phyloP scores from a whole-genome alignment of 1,140 invertebrate species.

The Scaptomyza hsui region DNA sequence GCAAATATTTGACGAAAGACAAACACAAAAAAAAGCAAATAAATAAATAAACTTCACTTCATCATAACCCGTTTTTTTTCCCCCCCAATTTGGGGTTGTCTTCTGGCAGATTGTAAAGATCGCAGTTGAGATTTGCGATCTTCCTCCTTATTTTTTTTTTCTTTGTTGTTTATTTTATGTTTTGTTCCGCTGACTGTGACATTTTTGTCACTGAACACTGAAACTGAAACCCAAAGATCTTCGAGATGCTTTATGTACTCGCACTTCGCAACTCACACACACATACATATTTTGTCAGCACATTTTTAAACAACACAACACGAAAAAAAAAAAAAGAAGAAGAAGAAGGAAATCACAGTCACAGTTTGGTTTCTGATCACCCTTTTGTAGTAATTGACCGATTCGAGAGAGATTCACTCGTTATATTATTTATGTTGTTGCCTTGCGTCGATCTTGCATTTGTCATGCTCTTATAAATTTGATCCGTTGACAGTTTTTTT shows the following conservation, averaged over 20 bases:
- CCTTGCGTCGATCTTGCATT: constrained; percentile 40
- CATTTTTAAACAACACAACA: constrained; percentile 7
- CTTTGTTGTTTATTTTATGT: constrained; percentile 2
- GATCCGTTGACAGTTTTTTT: constrained; percentile 45
- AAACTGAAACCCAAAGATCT: constrained; percentile 28
- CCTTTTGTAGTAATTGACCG: constrained; percentile 5
- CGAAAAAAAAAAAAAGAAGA: no score
- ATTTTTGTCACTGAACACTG: constrained; percentile 48
- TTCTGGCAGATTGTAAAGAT: constrained; percentile 28
- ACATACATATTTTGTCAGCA: constrained; percentile 27
- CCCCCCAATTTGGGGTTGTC: background rate
- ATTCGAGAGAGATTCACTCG: constrained; percentile 13
- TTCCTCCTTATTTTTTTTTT: no score
- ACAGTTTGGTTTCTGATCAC: constrained; percentile 32
- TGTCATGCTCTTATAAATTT: constrained; percentile 50
- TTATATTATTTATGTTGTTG: constrained; percentile 21
- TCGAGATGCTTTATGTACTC: constrained; percentile 50
- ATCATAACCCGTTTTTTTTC: constrained; percentile 47
- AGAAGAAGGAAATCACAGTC: constrained; percentile 33
- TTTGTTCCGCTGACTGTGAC: constrained; percentile 38
- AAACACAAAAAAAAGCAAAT: constrained; percentile 22
- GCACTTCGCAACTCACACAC: constrained; percentile 8
- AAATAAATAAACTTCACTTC: constrained; percentile 7
- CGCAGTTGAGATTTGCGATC: constrained; percentile 33
- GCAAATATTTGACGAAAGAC: constrained; percentile 55